Evolutionary conservation across 2,113 vertebrate genomes (phyloP).

Genomic region (Marmota flaviventris): DNA sequence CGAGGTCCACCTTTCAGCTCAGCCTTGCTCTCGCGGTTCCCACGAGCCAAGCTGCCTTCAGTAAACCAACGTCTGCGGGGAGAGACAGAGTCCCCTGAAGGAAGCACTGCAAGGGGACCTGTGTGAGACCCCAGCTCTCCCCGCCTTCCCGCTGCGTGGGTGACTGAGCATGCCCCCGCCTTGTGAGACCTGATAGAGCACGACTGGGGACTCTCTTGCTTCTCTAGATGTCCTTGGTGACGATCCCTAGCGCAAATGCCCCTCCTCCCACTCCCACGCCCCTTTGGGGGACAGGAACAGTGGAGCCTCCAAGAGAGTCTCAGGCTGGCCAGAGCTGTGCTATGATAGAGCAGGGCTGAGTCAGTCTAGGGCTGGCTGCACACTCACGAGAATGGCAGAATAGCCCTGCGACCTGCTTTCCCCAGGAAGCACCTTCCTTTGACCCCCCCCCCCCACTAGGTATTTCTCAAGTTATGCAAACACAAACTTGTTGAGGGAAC

Average conservation of each 20-base stretch:
- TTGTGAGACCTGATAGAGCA: neutral
- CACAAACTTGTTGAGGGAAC: neutral
- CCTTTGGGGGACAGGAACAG: neutral
- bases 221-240: neutral
- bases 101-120: neutral
- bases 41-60: neutral
- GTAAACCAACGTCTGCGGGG: neutral
- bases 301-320: neutral
- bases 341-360: neutral
- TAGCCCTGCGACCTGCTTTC: neutral
- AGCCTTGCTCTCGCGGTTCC: neutral
- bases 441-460: neutral
- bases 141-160: neutral
- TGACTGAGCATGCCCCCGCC: neutral
- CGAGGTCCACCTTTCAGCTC: neutral
- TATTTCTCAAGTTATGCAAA: constrained; percentile 40
- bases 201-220: too few species aligned
- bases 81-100: neutral
- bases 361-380: neutral
- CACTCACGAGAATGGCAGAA: neutral
- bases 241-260: neutral
- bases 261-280: neutral
- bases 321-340: neutral
- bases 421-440: neutral
- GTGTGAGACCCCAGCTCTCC: neutral